phyloP scores from a whole-genome alignment of 2,888 invertebrate species.

The Drosophila bunnanda region DNA sequence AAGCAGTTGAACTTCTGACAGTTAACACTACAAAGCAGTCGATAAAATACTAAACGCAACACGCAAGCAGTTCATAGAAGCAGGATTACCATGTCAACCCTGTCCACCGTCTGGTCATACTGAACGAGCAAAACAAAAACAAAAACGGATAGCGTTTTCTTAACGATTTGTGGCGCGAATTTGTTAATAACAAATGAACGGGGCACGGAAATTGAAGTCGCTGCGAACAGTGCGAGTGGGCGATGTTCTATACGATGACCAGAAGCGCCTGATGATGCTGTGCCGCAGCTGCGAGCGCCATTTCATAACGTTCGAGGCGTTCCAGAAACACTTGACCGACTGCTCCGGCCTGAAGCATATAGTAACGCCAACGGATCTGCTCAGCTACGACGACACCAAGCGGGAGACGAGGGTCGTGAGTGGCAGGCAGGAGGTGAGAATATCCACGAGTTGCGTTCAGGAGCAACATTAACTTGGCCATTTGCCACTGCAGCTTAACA shows the following conservation, averaged over 20 bases:
- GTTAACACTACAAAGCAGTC: not conserved
- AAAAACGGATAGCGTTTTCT: not conserved
- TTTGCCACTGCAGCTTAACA: constrained; percentile 54
- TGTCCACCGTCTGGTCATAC: constrained; percentile 8
- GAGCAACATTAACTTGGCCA: not conserved
- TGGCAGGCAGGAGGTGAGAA: constrained; percentile 68
- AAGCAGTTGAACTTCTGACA: not conserved
- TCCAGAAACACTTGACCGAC: constrained; percentile 64
- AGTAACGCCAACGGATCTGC: constrained; percentile 37
- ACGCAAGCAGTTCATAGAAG: too few relatives aligned
- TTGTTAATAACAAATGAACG: constrained; percentile 58
- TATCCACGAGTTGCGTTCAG: not conserved
- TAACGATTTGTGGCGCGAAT: constrained; percentile 25
- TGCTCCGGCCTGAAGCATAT: constrained; percentile 66
- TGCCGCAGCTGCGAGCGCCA: constrained; percentile 73
- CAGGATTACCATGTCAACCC: too few relatives aligned
- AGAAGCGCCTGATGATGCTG: constrained; percentile 64
- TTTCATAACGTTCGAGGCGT: constrained; percentile 59
- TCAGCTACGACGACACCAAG: constrained; percentile 58
- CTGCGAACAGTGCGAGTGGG: constrained; percentile 70
- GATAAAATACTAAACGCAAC: not conserved
- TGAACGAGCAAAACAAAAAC: constrained; percentile 12
- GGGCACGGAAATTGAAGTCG: constrained; percentile 47
- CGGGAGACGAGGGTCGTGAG: constrained; percentile 54
- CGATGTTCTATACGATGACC: constrained; percentile 73